Base-by-base conservation (phyloP, 2,113 vertebrate species). In the Channa argus region DNA sequence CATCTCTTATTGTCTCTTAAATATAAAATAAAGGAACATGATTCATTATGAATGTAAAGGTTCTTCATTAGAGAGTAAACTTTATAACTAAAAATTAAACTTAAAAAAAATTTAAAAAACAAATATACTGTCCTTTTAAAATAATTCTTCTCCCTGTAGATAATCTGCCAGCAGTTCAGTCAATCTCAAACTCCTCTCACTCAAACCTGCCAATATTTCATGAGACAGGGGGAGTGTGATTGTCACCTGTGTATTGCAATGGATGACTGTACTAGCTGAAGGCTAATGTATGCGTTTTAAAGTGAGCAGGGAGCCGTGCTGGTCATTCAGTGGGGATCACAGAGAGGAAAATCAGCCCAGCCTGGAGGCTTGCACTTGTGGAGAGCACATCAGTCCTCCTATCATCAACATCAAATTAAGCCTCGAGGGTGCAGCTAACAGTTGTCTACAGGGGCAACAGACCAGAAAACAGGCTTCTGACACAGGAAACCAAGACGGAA, bases 401-500 rank as follows among this genome's bases (percentile, higher is more conserved):
- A 86, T 84, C 55, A 74, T 81, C 76, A 61, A 83, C 74, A 72
- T 86, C 75, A 85, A 83, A 86, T 89, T 63, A 86, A 72, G 44
- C 74, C 75, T 82, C 50, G 5, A 7, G 70, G 77, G 81, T 81
- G 77, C 24, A 50, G 70, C 60, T 46, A 63, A 62, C 34, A 43
- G 65, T 59, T 65, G 70, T 61, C 76, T 62, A 7, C 36, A 33
- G 73, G 75, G 61, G 74, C 62, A 83, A 9, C 67, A 53, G 66
- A 80, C 61, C 86, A 56, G 53, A 82, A 73, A 80, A 47, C 46
- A 63, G 61, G 3, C 3, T 43, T 63, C 56, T 58, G 59, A 82
- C 71, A 62, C 64, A 74, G 63, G 13, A 43, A 44, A 63, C 61
- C 52, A 61, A 38, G 75, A 54, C 78, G 63, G 60, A 62, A 84